Conservation (phyloP, 2,797 vertebrate genomes). For the Catharus ustulatus region DNA sequence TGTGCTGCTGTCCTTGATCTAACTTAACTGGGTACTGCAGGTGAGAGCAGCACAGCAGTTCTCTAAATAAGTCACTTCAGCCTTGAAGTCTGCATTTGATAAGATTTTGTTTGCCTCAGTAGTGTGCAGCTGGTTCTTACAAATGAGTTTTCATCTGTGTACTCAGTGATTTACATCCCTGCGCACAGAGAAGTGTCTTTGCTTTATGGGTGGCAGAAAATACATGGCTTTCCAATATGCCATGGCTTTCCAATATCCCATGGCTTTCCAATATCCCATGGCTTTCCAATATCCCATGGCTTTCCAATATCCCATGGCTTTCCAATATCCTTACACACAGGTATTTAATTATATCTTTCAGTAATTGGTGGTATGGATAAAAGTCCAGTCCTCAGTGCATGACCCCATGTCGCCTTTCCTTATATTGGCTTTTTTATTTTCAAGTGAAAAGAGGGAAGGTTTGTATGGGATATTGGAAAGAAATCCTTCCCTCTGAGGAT, state of each 20-base stretch:
- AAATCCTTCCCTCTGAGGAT: neutral
- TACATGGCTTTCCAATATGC: rapidly evolving
- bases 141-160: neutral
- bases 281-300: neutral
- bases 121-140: neutral
- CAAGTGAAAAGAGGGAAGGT: too few relatives aligned
- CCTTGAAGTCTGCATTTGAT: neutral
- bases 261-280: too few relatives aligned
- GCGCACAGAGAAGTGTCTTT: neutral
- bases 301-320: too few relatives aligned
- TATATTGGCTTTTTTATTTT: neutral
- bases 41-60: neutral
- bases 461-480: neutral
- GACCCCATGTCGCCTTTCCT: neutral
- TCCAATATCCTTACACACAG: neutral
- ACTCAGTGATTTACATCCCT: neutral
- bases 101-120: neutral
- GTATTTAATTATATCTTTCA: neutral
- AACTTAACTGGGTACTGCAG: neutral
- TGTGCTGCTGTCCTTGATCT: neutral
- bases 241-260: neutral
- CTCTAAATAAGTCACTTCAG: neutral
- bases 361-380: neutral
- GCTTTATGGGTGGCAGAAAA: neutral
- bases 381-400: neutral